Conservation (phyloP, 2,797 vertebrate genomes). For the Spondyliosoma cantharus region DNA sequence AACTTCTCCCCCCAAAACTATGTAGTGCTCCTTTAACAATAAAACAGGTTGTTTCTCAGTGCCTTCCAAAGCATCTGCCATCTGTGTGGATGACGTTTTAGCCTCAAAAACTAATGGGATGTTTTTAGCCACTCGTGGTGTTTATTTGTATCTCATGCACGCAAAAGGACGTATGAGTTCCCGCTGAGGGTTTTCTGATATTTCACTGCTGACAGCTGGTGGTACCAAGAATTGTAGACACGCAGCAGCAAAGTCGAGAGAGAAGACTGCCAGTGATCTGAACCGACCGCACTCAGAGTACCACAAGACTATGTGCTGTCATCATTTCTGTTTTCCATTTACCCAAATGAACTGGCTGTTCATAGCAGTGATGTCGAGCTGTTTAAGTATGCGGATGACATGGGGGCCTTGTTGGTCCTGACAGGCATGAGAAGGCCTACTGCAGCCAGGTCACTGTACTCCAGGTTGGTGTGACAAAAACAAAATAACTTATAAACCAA, state of each 20-base stretch:
- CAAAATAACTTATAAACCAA: not conserved
- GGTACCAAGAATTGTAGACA: not conserved
- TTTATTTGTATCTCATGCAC: not conserved
- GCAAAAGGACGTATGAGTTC: not conserved
- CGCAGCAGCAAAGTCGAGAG: not conserved
- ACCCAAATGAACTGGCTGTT: not conserved
- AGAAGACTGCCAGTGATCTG: not conserved
- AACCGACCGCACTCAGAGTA: too few relatives aligned
- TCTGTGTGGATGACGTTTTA: not conserved
- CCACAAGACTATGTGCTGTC: not conserved
- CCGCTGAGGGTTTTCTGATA: not conserved
- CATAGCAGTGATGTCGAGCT: not conserved
- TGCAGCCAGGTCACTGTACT: not conserved
- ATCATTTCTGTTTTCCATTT: not conserved
- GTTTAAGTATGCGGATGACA: not conserved
- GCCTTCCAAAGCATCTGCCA: not conserved
- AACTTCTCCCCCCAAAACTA: too few relatives aligned
- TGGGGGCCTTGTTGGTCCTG: not conserved
- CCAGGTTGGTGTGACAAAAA: not conserved
- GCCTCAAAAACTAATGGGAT: not conserved
- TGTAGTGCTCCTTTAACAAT: not conserved
- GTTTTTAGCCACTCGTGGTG: not conserved
- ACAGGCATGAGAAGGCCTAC: not conserved
- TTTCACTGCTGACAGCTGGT: not conserved
- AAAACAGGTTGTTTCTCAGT: not conserved